A percentile compares a stretch with the other conserved stretches of the same genome.
These are phyloP conservation scores for Chlorodrepanis virens DNA, from an alignment of 2,113 vertebrate genomes.

Conservation along the genomic window DNA sequence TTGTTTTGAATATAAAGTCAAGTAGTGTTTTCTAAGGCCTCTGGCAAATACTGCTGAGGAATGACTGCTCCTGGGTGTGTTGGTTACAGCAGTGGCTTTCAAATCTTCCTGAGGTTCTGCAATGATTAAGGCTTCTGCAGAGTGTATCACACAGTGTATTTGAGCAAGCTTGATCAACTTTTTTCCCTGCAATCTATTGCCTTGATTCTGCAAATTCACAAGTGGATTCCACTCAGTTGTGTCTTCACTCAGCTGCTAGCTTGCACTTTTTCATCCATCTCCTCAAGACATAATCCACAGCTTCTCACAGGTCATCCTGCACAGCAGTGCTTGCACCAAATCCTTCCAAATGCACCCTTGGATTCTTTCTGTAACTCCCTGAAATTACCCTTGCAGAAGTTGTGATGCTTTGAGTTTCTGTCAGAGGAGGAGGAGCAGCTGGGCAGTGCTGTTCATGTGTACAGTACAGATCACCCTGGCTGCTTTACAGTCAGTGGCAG, in stretches of 20 bases:
- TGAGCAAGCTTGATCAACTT: not conserved
- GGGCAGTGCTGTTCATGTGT: not conserved
- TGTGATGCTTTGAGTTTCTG: not conserved
- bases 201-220: not conserved
- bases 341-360: not conserved
- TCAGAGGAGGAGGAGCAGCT: not conserved
- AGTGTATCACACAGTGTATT: not conserved
- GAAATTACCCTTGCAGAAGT: not conserved
- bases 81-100: not conserved
- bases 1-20: not conserved
- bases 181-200: not conserved
- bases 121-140: not conserved
- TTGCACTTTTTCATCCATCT: not conserved
- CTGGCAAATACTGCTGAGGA: not conserved
- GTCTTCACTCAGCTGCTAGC: not conserved
- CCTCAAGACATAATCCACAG: not conserved
- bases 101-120: not conserved
- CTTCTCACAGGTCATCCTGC: not conserved
- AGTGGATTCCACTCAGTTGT: not conserved
- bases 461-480: not conserved
- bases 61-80: not conserved
- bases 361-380: not conserved
- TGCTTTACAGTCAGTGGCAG: not conserved
- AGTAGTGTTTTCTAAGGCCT: not conserved
- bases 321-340: not conserved